Evolutionary conservation across 2,113 vertebrate species (phyloP).

Genomic region (Neolamprologus ventralis): DNA sequence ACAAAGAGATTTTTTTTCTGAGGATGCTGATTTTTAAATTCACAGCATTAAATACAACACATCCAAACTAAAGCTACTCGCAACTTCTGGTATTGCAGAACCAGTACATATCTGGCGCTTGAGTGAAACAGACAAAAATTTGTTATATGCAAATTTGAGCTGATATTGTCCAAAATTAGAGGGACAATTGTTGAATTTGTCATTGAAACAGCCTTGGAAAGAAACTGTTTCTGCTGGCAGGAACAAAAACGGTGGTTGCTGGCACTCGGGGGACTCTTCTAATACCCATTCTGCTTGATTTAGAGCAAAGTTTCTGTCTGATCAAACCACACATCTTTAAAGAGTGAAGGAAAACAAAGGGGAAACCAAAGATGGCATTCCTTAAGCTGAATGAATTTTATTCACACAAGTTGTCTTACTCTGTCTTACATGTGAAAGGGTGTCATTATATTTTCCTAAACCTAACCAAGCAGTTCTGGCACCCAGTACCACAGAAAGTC

Average conservation of each 20-base stretch:
- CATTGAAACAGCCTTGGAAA: slow-evolving; percentile 27
- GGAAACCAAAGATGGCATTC: neutral
- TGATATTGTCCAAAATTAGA: slow-evolving; percentile 34
- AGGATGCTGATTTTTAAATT: neutral
- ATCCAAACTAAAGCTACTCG: neutral
- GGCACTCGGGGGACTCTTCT: slow-evolving; percentile 18
- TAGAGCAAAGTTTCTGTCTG: neutral
- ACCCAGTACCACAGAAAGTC: neutral
- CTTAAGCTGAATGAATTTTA: neutral
- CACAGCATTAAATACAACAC: neutral
- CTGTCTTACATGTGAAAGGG: neutral
- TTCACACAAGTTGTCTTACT: neutral
- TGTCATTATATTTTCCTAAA: neutral
- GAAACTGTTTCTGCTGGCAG: slow-evolving; percentile 28
- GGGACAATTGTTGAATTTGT: slow-evolving; percentile 32
- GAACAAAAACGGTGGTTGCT: slow-evolving; percentile 2
- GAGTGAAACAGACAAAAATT: slow-evolving; percentile 7
- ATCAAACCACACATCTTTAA: neutral
- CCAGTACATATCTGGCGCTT: neutral
- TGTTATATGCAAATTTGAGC: slow-evolving; percentile 37
- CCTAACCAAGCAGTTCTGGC: neutral
- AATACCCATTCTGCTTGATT: slow-evolving; percentile 6
- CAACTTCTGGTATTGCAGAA: neutral
- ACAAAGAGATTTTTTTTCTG: neutral
- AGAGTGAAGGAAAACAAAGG: neutral